Evolutionary conservation across 2,797 vertebrate genomes (phyloP).

Genomic region (Acridotheres tristis): DNA sequence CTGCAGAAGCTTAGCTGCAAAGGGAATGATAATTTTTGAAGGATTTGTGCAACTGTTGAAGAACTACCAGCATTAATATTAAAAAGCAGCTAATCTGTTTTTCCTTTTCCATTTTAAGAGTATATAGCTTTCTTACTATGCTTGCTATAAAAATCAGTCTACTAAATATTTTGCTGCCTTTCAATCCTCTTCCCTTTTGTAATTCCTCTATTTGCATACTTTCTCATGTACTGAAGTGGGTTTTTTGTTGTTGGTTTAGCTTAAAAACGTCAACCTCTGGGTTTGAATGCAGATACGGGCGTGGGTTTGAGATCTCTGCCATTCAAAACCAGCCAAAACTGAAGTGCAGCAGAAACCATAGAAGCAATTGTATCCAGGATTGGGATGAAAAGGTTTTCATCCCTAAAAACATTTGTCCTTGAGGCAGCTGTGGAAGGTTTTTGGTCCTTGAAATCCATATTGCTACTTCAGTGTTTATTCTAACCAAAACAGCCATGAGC

Average conservation of each 20-base stretch:
- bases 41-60: conserved; percentile 47
- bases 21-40: conserved; percentile 55
- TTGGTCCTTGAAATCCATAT: not conserved
- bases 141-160: not conserved
- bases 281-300: not conserved
- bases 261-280: not conserved
- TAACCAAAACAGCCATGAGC: not conserved
- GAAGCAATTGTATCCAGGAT: not conserved
- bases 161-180: not conserved
- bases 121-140: not conserved
- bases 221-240: not conserved
- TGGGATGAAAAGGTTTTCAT: not conserved
- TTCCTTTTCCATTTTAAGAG: not conserved
- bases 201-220: not conserved
- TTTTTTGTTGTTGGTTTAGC: not conserved
- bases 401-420: not conserved
- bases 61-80: conserved; percentile 40
- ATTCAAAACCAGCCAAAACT: not conserved
- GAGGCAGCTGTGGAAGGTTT: not conserved
- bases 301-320: not conserved
- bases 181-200: not conserved
- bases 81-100: conserved; percentile 49
- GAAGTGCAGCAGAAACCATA: not conserved
- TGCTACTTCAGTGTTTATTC: not conserved
- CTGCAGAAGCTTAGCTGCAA: conserved; percentile 54